phyloP scores from a whole-genome alignment of 2,113 vertebrate species.

The Pluvialis apricaria region DNA sequence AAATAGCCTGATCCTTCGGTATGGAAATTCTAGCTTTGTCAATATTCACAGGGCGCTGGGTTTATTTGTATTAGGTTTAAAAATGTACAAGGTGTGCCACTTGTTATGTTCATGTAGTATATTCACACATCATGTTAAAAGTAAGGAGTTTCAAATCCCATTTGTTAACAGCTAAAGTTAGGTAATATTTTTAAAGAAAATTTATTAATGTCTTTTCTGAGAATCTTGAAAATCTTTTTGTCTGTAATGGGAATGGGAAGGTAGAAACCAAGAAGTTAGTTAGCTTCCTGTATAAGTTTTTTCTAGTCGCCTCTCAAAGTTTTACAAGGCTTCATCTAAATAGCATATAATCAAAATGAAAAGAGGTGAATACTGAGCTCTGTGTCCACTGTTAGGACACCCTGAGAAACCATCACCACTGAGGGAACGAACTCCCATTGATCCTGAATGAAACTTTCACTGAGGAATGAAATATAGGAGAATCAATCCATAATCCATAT shows the following conservation, averaged over 20 bases:
- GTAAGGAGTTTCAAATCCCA: background rate
- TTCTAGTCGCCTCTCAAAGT: background rate
- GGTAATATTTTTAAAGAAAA: background rate
- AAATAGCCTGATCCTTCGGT: background rate
- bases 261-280: background rate
- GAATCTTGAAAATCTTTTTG: background rate
- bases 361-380: background rate
- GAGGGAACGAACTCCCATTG: background rate
- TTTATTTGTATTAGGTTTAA: slow-evolving; percentile 4
- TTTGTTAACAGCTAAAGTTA: background rate
- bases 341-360: background rate
- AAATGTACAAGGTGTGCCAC: background rate
- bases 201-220: background rate
- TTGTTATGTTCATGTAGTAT: background rate
- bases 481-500: background rate
- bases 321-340: background rate
- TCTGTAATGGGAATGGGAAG: background rate
- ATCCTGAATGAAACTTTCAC: background rate
- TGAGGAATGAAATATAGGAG: background rate
- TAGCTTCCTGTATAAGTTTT: background rate
- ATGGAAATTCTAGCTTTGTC: background rate
- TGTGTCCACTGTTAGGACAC: background rate
- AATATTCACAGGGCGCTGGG: background rate
- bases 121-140: background rate
- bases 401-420: background rate